Conservation (phyloP, 1,140 invertebrate species). For the Brachionus manjavacas region DNA sequence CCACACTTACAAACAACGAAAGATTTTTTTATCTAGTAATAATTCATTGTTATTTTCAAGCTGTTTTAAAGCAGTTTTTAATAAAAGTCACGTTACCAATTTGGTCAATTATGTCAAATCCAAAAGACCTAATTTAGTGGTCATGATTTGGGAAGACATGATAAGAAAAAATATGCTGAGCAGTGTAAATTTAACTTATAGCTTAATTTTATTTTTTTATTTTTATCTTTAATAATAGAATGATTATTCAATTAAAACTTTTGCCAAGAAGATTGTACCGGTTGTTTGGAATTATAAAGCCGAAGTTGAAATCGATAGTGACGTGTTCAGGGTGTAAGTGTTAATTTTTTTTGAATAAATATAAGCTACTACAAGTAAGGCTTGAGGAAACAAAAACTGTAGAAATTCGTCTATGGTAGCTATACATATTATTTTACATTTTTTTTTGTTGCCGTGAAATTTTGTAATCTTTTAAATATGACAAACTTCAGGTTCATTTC, state of each 20-base stretch:
- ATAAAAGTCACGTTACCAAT: slow-evolving; percentile 15
- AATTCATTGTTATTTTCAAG: background rate
- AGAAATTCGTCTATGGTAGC: too few relatives aligned
- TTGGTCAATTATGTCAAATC: slow-evolving; percentile 38
- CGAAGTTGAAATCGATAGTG: slow-evolving; percentile 3
- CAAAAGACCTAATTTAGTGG: background rate
- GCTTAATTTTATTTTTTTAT: background rate
- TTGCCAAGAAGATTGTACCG: slow-evolving; percentile 3
- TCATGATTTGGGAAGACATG: slow-evolving; percentile 42
- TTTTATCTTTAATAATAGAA: background rate
- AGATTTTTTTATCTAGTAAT: slow-evolving; percentile 41
- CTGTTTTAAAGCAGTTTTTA: background rate
- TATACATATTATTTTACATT: too few relatives aligned
- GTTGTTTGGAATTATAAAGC: slow-evolving; percentile 41
- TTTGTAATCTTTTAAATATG: too few relatives aligned
- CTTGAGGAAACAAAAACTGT: too few relatives aligned
- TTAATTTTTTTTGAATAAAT: too few relatives aligned
- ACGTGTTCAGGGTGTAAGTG: slow-evolving; percentile 2
- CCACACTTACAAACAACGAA: slow-evolving; percentile 11
- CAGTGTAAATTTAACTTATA: background rate
- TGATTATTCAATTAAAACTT: background rate
- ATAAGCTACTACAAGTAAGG: too few relatives aligned
- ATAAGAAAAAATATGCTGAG: slow-evolving; percentile 12
- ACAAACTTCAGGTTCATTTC: too few relatives aligned
- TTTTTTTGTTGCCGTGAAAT: too few relatives aligned